These are phyloP conservation scores for Candidula unifasciata DNA, from an alignment of 2,888 invertebrate genomes.

Conservation along the genomic window DNA sequence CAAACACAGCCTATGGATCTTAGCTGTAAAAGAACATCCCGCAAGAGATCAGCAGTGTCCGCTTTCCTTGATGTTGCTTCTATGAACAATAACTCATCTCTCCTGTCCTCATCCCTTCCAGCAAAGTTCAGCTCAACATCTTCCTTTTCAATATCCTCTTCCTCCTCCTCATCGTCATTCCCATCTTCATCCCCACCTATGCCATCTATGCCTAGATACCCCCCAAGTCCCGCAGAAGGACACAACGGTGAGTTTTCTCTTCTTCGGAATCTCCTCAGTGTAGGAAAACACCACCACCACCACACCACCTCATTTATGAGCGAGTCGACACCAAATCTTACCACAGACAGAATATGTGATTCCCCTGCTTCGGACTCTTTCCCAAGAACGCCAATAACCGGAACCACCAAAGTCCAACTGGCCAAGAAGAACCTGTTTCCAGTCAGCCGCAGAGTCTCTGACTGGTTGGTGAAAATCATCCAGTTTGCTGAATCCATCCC, in stretches of 20 bases:
- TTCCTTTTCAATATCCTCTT: slow-evolving; percentile 34
- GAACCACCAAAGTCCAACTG: slow-evolving; percentile 70
- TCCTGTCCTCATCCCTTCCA: slow-evolving; percentile 43
- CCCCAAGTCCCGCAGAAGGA: slow-evolving; percentile 56
- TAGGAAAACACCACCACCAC: slow-evolving; percentile 56
- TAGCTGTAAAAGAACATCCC: slow-evolving; percentile 61
- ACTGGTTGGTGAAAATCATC: slow-evolving; percentile 75
- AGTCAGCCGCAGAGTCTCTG: slow-evolving; percentile 73
- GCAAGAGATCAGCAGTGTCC: slow-evolving; percentile 34
- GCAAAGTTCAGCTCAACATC: slow-evolving; percentile 42
- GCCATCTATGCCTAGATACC: slow-evolving; percentile 51
- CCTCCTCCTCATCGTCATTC: slow-evolving; percentile 31
- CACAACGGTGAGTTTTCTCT: slow-evolving; percentile 58
- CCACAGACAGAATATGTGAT: slow-evolving; percentile 39
- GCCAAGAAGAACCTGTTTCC: slow-evolving; percentile 77
- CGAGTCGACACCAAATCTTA: slow-evolving; percentile 48
- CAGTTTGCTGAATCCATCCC: slow-evolving; percentile 74
- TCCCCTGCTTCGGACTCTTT: slow-evolving; percentile 45
- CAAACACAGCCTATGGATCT: slow-evolving; percentile 73
- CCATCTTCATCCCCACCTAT: slow-evolving; percentile 42
- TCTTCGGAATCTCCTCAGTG: slow-evolving; percentile 61
- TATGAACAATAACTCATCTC: neutral
- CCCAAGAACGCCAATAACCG: slow-evolving; percentile 54
- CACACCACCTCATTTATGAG: slow-evolving; percentile 18
- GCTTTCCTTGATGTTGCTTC: slow-evolving; percentile 34